Percentiles rank a stretch among this genome's conserved stretches.
These are phyloP conservation scores for Phlogophora meticulosa DNA, from an alignment of 2,888 invertebrate genomes.

Conservation along the genomic window DNA sequence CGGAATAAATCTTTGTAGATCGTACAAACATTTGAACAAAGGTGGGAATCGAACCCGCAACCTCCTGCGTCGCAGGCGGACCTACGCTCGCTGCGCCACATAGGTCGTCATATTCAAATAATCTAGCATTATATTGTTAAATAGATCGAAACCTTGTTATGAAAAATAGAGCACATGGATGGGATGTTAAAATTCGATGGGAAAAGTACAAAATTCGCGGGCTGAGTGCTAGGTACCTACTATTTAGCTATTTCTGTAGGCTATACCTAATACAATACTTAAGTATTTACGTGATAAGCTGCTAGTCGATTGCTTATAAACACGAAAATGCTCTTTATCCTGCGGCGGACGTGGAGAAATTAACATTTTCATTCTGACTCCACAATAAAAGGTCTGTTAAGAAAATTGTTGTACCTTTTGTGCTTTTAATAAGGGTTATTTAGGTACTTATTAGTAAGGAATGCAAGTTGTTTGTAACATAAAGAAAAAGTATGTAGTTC, in stretches of 20 bases:
- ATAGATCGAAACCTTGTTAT: not conserved
- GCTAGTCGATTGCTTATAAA: conserved; percentile 47
- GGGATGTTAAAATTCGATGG: too few species aligned
- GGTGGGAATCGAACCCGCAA: too few species aligned
- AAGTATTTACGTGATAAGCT: conserved; percentile 19
- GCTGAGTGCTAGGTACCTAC: too few species aligned
- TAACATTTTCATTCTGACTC: conserved; percentile 53
- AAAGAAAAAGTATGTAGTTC: not conserved
- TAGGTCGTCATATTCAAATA: too few species aligned
- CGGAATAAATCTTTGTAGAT: too few species aligned
- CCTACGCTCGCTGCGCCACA: too few species aligned
- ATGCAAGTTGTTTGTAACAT: not conserved
- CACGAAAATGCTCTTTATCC: conserved; percentile 58
- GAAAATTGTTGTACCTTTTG: conserved; percentile 26
- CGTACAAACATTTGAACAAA: too few species aligned
- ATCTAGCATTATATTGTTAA: not conserved
- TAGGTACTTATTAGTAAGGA: conserved; percentile 4
- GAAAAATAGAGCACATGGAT: too few species aligned
- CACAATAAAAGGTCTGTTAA: conserved; percentile 19
- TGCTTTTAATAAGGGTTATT: conserved; percentile 14
- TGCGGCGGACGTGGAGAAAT: conserved; percentile 42
- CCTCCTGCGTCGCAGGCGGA: too few species aligned
- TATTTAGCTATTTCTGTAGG: conserved; percentile 13
- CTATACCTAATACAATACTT: conserved; percentile 1
- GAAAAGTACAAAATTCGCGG: too few species aligned